Percentiles rank a stretch among this genome's conserved stretches.
Evolutionary conservation across 2,888 invertebrate species (phyloP).

Genomic region (Ochropleura plecta): DNA sequence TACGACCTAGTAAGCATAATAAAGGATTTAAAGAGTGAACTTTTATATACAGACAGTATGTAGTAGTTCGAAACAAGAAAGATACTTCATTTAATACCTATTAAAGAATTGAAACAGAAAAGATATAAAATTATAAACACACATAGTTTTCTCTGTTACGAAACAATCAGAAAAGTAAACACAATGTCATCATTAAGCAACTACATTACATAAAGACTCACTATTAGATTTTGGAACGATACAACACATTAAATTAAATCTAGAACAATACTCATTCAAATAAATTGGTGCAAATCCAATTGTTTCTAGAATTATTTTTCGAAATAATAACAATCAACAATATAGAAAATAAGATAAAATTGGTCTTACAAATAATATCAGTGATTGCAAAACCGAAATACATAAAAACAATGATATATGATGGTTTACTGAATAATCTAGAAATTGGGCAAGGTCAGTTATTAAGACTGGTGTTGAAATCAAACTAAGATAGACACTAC

Average conservation of each 20-base stretch:
- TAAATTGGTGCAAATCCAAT: slow-evolving; percentile 41
- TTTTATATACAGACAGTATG: neutral
- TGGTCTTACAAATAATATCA: slow-evolving; percentile 15
- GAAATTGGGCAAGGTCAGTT: slow-evolving; percentile 10
- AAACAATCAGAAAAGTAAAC: slow-evolving; percentile 12
- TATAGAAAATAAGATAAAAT: slow-evolving; percentile 34
- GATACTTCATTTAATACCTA: neutral
- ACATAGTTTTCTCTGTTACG: slow-evolving; percentile 35
- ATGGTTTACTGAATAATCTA: neutral
- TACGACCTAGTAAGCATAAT: no score
- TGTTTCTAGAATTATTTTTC: slow-evolving; percentile 22
- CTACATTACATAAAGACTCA: slow-evolving; percentile 48
- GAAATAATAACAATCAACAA: slow-evolving; percentile 22
- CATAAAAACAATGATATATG: slow-evolving; percentile 6
- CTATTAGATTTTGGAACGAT: slow-evolving; percentile 41
- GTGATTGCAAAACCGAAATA: slow-evolving; percentile 25
- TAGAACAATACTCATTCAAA: slow-evolving; percentile 50
- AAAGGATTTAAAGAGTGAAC: neutral
- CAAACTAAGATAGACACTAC: neutral
- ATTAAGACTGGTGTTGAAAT: slow-evolving; percentile 3
- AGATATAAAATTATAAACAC: neutral
- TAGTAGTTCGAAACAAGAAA: neutral
- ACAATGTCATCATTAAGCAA: slow-evolving; percentile 45
- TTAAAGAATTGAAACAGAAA: neutral
- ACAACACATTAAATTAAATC: slow-evolving; percentile 34